phyloP scores from a whole-genome alignment of 2,888 invertebrate genomes.

The Tinea pellionella region DNA sequence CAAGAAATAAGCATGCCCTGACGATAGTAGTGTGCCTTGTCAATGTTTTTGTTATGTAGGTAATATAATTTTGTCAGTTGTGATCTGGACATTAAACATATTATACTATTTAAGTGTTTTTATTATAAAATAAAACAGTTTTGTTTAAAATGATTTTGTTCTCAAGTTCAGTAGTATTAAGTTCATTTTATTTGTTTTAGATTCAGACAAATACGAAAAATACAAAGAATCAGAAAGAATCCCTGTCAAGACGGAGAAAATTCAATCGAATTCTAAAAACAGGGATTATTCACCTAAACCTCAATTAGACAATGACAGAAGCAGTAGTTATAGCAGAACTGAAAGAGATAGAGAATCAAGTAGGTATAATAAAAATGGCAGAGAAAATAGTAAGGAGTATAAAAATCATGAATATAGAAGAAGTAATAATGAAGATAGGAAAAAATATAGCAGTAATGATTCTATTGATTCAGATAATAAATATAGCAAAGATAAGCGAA shows the following conservation, averaged over 20 bases:
- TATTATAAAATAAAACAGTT: too few species aligned
- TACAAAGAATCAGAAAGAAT: conserved; percentile 58
- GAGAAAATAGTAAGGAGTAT: conserved; percentile 26
- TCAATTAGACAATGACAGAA: conserved; percentile 21
- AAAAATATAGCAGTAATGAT: conserved; percentile 20
- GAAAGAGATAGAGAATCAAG: conserved; percentile 20
- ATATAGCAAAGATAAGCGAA: conserved; percentile 20
- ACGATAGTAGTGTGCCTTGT: too few species aligned
- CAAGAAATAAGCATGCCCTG: too few species aligned
- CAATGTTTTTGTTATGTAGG: too few species aligned
- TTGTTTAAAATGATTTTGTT: background rate
- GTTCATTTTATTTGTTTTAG: conserved; percentile 48
- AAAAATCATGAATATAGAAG: conserved; percentile 25
- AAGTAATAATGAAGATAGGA: conserved; percentile 15
- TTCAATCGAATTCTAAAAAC: conserved; percentile 22
- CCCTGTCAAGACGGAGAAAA: conserved; percentile 25
- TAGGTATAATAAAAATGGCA: background rate
- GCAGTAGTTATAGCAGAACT: conserved; percentile 14
- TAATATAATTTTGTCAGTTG: too few species aligned
- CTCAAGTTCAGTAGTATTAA: too few species aligned
- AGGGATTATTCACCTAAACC: conserved; percentile 28
- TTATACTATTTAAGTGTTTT: too few species aligned
- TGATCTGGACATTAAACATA: too few species aligned
- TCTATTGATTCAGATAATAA: conserved; percentile 16
- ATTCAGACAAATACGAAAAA: conserved; percentile 77